These are phyloP conservation scores for Catajapyx aquilonaris DNA, from an alignment of 1,140 invertebrate genomes.

Conservation along the genomic window DNA sequence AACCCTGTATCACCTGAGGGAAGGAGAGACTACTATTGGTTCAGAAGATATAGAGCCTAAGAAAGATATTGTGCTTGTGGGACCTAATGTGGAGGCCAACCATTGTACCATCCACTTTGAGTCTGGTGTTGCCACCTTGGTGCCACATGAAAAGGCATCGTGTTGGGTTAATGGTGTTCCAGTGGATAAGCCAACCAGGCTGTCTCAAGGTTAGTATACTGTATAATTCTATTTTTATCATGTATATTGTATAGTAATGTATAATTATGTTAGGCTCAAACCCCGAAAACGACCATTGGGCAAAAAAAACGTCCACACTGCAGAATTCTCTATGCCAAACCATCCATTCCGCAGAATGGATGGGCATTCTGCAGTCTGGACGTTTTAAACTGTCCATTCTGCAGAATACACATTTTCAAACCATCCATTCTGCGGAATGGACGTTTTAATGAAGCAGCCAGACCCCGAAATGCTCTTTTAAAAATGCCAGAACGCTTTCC, in stretches of 20 bases:
- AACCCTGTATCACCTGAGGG: conserved; percentile 72
- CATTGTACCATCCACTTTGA: conserved; percentile 59
- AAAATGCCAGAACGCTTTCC: too few relatives aligned
- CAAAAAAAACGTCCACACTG: background rate
- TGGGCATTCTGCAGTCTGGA: too few relatives aligned
- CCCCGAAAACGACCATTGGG: background rate
- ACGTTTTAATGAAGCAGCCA: too few relatives aligned
- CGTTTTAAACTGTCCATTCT: too few relatives aligned
- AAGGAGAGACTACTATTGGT: conserved; percentile 30
- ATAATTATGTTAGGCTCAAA: too few relatives aligned
- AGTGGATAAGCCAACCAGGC: conserved; percentile 44
- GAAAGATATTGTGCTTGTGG: conserved; percentile 56
- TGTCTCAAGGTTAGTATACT: conserved; percentile 43
- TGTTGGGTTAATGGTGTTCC: conserved; percentile 67
- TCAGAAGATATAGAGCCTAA: conserved; percentile 38
- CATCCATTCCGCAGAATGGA: too few relatives aligned
- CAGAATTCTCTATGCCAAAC: background rate
- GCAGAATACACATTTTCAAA: too few relatives aligned
- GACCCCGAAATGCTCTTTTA: too few relatives aligned
- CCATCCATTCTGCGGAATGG: too few relatives aligned
- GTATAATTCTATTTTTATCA: too few relatives aligned
- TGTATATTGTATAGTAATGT: too few relatives aligned
- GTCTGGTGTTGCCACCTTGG: conserved; percentile 50
- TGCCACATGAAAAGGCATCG: conserved; percentile 42
- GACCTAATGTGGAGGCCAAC: conserved; percentile 54